Percentiles rank a stretch among this genome's conserved stretches.
phyloP scores from a whole-genome alignment of 2,888 invertebrate species.

The Trypoxylon attenuatum region DNA sequence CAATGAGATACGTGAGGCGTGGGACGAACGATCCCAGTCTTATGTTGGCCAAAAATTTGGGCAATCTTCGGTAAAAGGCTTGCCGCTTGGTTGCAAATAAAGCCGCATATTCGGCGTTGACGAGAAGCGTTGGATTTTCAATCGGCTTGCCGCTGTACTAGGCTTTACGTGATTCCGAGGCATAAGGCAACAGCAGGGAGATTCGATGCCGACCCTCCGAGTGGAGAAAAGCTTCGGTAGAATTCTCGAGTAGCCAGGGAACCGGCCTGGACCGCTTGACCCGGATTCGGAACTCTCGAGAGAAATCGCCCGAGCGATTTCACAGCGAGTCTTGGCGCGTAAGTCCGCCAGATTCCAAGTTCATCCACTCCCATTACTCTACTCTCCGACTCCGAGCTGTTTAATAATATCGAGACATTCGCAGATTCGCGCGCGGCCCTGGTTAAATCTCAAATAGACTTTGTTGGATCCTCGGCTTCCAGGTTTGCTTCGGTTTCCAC shows the following conservation, averaged over 20 bases:
- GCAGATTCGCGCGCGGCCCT: too few relatives aligned
- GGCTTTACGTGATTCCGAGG: not conserved
- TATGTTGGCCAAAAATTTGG: too few relatives aligned
- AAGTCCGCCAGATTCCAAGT: not conserved
- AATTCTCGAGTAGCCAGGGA: not conserved
- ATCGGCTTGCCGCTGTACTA: not conserved
- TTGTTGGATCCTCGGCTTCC: slow-evolving; percentile 21
- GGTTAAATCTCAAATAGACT: slow-evolving; percentile 15
- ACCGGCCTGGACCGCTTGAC: slow-evolving; percentile 39
- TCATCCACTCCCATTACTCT: slow-evolving; percentile 7
- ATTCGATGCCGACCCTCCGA: not conserved
- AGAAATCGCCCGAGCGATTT: slow-evolving; percentile 23
- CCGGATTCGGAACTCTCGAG: slow-evolving; percentile 44
- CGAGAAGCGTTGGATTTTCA: not conserved
- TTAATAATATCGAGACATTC: slow-evolving; percentile 30
- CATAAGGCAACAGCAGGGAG: not conserved
- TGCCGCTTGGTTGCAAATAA: not conserved
- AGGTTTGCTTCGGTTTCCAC: not conserved
- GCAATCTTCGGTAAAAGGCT: not conserved
- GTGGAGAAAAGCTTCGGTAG: not conserved
- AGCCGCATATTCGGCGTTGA: not conserved
- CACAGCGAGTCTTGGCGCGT: not conserved
- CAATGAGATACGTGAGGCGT: not conserved
- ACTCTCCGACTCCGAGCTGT: not conserved
- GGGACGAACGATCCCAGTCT: not conserved